Evolutionary conservation across 2,888 invertebrate genomes (phyloP).

Genomic region (Hymenopus coronatus): DNA sequence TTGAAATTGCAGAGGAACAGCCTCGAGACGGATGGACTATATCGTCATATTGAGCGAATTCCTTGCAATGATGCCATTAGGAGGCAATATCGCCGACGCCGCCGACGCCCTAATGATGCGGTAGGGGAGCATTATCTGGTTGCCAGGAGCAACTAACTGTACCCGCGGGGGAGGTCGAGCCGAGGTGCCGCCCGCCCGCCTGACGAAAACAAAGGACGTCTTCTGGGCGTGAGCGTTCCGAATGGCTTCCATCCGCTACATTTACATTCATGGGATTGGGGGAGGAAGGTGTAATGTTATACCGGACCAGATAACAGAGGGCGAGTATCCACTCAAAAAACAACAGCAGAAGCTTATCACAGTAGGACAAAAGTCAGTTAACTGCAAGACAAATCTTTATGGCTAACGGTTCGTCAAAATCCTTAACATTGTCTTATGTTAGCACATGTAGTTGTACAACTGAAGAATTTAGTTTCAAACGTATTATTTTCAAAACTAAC

Average conservation of each 20-base stretch:
- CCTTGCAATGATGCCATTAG: neutral
- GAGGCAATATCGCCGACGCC: neutral
- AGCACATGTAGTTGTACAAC: no score
- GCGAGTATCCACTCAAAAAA: no score
- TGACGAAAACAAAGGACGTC: neutral
- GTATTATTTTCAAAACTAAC: no score
- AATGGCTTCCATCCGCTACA: neutral
- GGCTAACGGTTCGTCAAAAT: no score
- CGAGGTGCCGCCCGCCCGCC: neutral
- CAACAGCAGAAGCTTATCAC: no score
- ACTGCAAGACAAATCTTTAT: no score
- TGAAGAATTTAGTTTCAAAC: no score
- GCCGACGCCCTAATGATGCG: neutral
- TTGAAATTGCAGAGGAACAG: no score
- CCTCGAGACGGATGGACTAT: neutral
- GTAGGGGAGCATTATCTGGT: neutral
- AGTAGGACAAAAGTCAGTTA: no score
- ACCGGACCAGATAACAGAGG: neutral
- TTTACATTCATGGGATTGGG: neutral
- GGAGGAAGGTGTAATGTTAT: neutral
- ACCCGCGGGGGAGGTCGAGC: neutral
- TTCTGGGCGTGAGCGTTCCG: neutral
- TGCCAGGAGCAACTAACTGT: neutral
- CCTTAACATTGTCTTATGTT: no score
- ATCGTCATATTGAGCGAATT: neutral